phyloP scores from a whole-genome alignment of 2,113 vertebrate genomes.

The Chroicocephalus ridibundus region DNA sequence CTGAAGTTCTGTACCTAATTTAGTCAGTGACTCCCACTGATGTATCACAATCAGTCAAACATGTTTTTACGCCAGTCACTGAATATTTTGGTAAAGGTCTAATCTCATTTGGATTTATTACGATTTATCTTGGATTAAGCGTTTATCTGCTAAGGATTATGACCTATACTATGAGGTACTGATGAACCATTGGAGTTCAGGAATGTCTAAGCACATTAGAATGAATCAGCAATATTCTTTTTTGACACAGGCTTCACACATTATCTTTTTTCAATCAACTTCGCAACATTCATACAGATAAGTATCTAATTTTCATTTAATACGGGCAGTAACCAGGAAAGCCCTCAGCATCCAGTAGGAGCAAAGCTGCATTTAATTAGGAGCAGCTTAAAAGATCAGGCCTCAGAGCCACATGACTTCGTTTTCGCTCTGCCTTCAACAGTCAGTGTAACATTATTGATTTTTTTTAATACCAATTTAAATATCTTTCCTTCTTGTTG shows the following conservation, averaged over 20 bases:
- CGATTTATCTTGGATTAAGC: constrained; percentile 61
- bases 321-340: constrained; percentile 25
- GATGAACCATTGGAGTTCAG: not conserved
- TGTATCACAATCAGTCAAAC: constrained; percentile 4
- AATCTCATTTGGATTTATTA: constrained; percentile 69
- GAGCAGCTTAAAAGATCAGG: constrained; percentile 60
- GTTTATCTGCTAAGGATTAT: constrained; percentile 64
- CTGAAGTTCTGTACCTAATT: not conserved
- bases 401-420: not conserved
- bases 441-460: not conserved
- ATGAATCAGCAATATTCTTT: constrained; percentile 48
- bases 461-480: not conserved
- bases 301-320: constrained; percentile 51
- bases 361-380: constrained; percentile 63
- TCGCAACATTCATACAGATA: not conserved
- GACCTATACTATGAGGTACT: not conserved
- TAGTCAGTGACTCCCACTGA: not conserved
- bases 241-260: constrained; percentile 28
- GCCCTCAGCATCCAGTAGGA: constrained; percentile 41
- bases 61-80: not conserved
- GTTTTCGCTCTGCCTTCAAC: not conserved
- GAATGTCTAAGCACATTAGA: constrained; percentile 30
- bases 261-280: constrained; percentile 44
- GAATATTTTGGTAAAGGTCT: constrained; percentile 38
- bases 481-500: not conserved